Evolutionary conservation across 2,797 vertebrate species (phyloP), one percentile per base, ranked within the genome.

Genomic region (Netta rufina): DNA sequence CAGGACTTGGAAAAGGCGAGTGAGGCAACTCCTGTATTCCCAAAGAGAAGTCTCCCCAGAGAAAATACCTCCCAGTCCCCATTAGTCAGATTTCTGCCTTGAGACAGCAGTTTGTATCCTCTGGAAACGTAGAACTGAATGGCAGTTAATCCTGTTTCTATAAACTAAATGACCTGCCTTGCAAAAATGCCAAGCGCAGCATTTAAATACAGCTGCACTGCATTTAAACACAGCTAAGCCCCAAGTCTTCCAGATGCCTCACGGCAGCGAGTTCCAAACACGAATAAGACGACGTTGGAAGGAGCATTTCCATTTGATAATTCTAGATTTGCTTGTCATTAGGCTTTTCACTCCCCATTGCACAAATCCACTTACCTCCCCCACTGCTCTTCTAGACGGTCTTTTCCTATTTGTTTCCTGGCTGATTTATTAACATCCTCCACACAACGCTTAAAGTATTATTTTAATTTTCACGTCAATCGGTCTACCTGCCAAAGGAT

Each of bases 381-480:
- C 62, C 92, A 60, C 75, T 57, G 71, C 67, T 72, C 78, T 62
- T 60, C 85, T 33, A 91, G 72, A 5, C 20, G 5, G 65, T 33
- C 39, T 36, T 82, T 94, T 92, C 87, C 91, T 79, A 14, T 90
- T 92, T 95, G 70, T 80, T 91, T 90, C 88, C 93, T 53, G 78
- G 45, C 28, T 87, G 84, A 93, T 92, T 85, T 92, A 90, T 57
- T 77, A 66, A 80, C 78, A 53, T 30, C 75, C 65, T 67, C 84
- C 86, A 56, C 65, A 45, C 80, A 75, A 24, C n/a, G 6, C 7
- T 67, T 41, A 1, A 43, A 75, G 66, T 2, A 67, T 60, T 82
- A 41, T 72, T 89, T 83, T 66, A 72, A 83, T 75, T 87, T 66
- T 62, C 58, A 1, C 25, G 73, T 85, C 94, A 78, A 13, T 87